phyloP scores from a whole-genome alignment of 2,888 invertebrate genomes.

The Hemistola chrysoprasaria region DNA sequence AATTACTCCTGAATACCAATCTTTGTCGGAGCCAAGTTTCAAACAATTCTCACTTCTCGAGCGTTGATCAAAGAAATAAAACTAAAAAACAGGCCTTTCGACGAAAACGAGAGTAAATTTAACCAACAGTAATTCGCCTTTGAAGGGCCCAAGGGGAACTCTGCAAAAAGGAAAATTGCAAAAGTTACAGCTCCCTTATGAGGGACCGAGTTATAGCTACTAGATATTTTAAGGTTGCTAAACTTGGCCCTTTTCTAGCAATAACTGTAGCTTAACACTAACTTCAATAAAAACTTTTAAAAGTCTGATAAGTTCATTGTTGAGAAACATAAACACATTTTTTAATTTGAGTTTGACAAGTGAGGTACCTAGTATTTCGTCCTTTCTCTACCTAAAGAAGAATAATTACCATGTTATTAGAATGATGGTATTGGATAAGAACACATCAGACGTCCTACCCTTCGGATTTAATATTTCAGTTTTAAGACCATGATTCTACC shows the following conservation, averaged over 20 bases:
- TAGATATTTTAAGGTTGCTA: constrained; percentile 50
- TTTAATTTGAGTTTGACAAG: too few relatives aligned
- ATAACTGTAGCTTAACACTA: constrained; percentile 40
- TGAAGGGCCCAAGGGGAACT: constrained; percentile 66
- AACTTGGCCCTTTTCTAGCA: constrained; percentile 19
- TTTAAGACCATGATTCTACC: too few relatives aligned
- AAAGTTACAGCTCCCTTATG: constrained; percentile 77
- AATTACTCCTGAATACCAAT: constrained; percentile 74
- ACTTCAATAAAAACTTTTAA: constrained; percentile 16
- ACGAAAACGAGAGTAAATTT: constrained; percentile 73
- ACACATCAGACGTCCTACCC: too few relatives aligned
- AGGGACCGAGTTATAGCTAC: constrained; percentile 60
- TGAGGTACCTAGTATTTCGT: too few relatives aligned
- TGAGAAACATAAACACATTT: too few relatives aligned
- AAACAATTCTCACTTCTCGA: constrained; percentile 74
- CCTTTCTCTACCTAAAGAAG: too few relatives aligned
- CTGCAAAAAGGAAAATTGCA: constrained; percentile 71
- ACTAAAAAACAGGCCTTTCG: constrained; percentile 72
- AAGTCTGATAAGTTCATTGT: too few relatives aligned
- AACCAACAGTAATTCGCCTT: constrained; percentile 78
- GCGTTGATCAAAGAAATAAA: constrained; percentile 78
- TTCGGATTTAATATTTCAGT: too few relatives aligned
- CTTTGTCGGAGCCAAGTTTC: constrained; percentile 61
- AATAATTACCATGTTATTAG: too few relatives aligned
- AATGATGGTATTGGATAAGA: too few relatives aligned